phyloP scores from a whole-genome alignment of 1,140 invertebrate genomes.

The Brachionus paranguensis region DNA sequence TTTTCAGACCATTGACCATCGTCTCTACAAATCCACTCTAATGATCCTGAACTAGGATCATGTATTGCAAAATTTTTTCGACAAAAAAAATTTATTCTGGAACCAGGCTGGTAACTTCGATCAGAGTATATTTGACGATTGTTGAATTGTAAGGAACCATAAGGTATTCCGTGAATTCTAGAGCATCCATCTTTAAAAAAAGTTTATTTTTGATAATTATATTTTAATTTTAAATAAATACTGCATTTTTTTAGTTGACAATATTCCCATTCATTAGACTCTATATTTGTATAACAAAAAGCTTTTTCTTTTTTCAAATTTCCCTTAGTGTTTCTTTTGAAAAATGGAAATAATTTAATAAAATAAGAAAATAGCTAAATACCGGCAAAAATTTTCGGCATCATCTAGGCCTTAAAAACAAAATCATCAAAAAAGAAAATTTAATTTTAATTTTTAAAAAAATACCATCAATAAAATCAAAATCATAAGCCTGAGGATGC shows the following conservation, averaged over 20 bases:
- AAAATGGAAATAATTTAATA: not conserved
- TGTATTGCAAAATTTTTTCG: not conserved
- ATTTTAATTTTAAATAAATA: not conserved
- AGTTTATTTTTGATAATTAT: not conserved
- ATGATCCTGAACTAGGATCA: not conserved
- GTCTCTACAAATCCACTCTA: not conserved
- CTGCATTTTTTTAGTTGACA: slow-evolving; percentile 2
- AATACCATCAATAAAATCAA: slow-evolving; percentile 1
- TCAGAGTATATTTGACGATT: not conserved
- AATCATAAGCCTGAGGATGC: not conserved
- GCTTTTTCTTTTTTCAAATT: slow-evolving; percentile 9
- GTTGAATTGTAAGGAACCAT: not conserved
- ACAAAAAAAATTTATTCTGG: not conserved
- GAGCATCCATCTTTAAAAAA: not conserved
- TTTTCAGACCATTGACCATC: not conserved
- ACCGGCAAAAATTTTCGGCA: not conserved
- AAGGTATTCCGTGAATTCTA: slow-evolving; percentile 1
- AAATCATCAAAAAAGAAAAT: not conserved
- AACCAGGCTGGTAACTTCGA: not conserved
- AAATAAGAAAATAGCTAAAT: not conserved
- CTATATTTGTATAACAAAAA: slow-evolving; percentile 4
- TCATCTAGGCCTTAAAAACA: not conserved
- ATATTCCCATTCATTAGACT: not conserved
- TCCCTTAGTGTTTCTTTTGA: not conserved
- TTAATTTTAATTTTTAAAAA: not conserved